Conservation (phyloP, 2,113 vertebrate species). For the Trichomycterus rosablanca region DNA sequence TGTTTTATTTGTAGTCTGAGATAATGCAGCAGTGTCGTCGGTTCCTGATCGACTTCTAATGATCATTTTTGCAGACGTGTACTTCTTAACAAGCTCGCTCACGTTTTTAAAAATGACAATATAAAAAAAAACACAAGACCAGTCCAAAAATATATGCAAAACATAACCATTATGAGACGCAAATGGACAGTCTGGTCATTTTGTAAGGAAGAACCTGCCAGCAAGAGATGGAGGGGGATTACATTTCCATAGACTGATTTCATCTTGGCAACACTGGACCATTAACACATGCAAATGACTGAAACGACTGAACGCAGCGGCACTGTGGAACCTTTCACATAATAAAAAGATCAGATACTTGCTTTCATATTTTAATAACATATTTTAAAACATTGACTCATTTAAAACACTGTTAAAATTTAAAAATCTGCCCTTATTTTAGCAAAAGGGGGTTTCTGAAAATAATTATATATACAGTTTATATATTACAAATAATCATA, state of each 20-base stretch:
- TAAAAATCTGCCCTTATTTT: neutral
- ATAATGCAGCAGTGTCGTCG: neutral
- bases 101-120: slow-evolving; percentile 5
- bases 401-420: neutral
- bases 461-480: too few species aligned
- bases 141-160: slow-evolving; percentile 41
- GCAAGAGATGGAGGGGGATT: neutral
- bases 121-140: neutral
- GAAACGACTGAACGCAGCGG: slow-evolving; percentile 18
- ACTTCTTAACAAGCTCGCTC: neutral
- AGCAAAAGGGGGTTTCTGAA: too few species aligned
- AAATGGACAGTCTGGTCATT: slow-evolving; percentile 37
- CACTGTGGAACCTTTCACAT: neutral
- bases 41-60: slow-evolving; percentile 27
- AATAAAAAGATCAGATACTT: slow-evolving; percentile 43
- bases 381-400: neutral
- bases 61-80: slow-evolving; percentile 27
- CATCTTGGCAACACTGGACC: slow-evolving; percentile 42
- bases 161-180: slow-evolving; percentile 43
- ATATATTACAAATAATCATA: too few species aligned
- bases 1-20: too few species aligned
- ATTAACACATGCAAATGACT: slow-evolving; percentile 47
- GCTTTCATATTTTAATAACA: too few species aligned
- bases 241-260: slow-evolving; percentile 40
- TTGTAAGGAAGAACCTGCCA: slow-evolving; percentile 35